A percentile compares a stretch with the other conserved stretches of the same genome.
Conservation (phyloP, 2,888 invertebrate species). For the Heliconius ethilla region DNA sequence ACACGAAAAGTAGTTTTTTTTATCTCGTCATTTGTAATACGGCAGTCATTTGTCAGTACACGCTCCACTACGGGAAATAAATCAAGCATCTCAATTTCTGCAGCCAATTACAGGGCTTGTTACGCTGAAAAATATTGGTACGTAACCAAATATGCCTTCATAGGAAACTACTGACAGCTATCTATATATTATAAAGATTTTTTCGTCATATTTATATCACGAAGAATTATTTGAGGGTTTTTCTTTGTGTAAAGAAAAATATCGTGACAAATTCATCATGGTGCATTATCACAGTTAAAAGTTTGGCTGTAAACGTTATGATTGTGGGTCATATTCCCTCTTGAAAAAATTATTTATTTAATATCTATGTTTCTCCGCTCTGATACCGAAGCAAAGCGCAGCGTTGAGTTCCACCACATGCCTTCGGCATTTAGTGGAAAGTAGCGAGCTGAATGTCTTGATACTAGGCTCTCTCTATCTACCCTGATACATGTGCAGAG, state of each 20-base stretch:
- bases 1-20: constrained; percentile 31
- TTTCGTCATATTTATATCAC: not conserved
- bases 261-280: too few relatives aligned
- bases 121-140: constrained; percentile 67
- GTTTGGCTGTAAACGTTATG: not conserved
- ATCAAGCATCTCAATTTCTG: constrained; percentile 66
- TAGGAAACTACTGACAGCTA: not conserved
- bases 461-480: too few relatives aligned
- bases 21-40: constrained; percentile 42
- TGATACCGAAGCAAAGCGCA: too few relatives aligned
- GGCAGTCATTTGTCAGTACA: constrained; percentile 49
- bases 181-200: not conserved
- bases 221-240: too few relatives aligned
- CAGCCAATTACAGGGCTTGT: constrained; percentile 72
- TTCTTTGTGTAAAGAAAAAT: too few relatives aligned
- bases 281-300: not conserved
- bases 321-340: too few relatives aligned
- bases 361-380: too few relatives aligned
- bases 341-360: too few relatives aligned
- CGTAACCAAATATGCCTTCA: constrained; percentile 51
- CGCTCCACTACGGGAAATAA: constrained; percentile 51
- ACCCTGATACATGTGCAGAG: not conserved
- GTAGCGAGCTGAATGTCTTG: too few relatives aligned
- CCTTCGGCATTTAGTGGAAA: too few relatives aligned
- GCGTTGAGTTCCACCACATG: too few relatives aligned